phyloP scores from a whole-genome alignment of 2,797 vertebrate genomes.

The Diplodus puntazzo region DNA sequence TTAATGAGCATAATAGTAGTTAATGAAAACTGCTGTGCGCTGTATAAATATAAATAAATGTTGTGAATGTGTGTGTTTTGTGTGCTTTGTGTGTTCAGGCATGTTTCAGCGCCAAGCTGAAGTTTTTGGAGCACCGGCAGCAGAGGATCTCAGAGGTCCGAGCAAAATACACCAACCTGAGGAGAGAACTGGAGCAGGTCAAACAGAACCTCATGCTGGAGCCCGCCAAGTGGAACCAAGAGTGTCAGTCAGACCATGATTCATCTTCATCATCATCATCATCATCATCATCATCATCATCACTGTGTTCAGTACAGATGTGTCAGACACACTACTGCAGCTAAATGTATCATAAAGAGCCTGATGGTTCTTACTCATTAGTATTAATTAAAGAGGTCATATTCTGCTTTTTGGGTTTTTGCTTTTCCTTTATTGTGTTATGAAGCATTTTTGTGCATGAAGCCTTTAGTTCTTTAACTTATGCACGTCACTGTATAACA shows the following conservation, averaged over 20 bases:
- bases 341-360: too few species aligned
- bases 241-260: slow-evolving; percentile 87
- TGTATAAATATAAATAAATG: background rate
- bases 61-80: slow-evolving; percentile 34
- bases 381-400: too few species aligned
- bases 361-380: too few species aligned
- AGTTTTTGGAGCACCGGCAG: slow-evolving; percentile 92
- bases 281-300: too few species aligned
- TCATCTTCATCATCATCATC: background rate
- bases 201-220: slow-evolving; percentile 93
- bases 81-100: slow-evolving; percentile 80
- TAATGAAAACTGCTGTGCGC: background rate
- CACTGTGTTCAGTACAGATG: too few species aligned
- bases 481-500: too few species aligned
- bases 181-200: slow-evolving; percentile 91
- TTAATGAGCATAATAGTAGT: background rate
- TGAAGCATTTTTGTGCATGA: too few species aligned
- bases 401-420: too few species aligned
- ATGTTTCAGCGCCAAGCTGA: slow-evolving; percentile 93
- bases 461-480: too few species aligned
- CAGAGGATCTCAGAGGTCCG: slow-evolving; percentile 91
- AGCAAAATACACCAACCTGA: slow-evolving; percentile 91
- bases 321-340: too few species aligned
- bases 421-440: too few species aligned
- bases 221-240: slow-evolving; percentile 90